Conservation (phyloP, 2,888 invertebrate species). For the Eristalinus sepulchralis region DNA sequence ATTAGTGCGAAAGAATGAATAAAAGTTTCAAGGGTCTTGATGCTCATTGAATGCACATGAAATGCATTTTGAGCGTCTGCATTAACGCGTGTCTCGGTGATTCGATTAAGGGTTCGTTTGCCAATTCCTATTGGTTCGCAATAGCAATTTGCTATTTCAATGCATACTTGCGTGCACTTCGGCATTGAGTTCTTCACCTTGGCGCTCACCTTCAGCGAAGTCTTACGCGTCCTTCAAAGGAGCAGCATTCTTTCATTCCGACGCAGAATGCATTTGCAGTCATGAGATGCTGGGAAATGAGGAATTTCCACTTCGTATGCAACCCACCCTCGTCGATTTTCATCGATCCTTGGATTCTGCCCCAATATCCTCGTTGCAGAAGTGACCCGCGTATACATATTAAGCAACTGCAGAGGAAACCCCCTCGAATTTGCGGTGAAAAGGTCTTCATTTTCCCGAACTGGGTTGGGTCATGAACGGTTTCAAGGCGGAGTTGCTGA, state of each 20-base stretch:
- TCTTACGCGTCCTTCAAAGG: constrained; percentile 5
- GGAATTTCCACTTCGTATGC: constrained; percentile 25
- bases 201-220: background rate
- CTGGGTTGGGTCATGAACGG: background rate
- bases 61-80: background rate
- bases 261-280: constrained; percentile 2
- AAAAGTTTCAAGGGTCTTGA: background rate
- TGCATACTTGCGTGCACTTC: background rate
- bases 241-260: background rate
- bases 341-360: background rate
- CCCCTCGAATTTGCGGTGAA: background rate
- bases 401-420: background rate
- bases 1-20: background rate
- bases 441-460: background rate
- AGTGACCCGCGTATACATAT: too few species aligned
- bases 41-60: background rate
- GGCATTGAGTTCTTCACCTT: too few species aligned
- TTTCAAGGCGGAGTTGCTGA: too few species aligned
- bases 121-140: background rate
- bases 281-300: constrained; percentile 12
- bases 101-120: background rate
- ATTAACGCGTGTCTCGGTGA: background rate
- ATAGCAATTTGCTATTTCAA: background rate
- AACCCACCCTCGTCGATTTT: background rate
- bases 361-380: background rate